A percentile compares a stretch with the other conserved stretches of the same genome.
These are phyloP conservation scores for Episyrphus balteatus DNA, from an alignment of 1,140 invertebrate genomes.

Conservation along the genomic window DNA sequence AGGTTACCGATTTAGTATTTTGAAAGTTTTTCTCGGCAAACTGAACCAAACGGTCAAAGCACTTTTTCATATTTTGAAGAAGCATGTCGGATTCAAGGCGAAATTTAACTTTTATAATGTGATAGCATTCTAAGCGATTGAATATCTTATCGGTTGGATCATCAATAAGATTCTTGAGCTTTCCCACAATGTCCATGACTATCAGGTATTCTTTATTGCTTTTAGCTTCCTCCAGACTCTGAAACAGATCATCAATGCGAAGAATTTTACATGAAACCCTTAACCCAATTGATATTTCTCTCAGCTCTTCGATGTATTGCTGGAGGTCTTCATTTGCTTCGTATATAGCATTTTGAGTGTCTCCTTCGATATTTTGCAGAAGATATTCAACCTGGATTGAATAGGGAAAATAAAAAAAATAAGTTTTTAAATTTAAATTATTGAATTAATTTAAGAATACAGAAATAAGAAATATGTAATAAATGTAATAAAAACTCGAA, in stretches of 20 bases:
- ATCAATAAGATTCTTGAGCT: conserved; percentile 20
- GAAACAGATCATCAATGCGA: conserved; percentile 28
- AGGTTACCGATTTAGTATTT: conserved; percentile 24
- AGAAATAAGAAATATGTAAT: background rate
- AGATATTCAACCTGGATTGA: conserved; percentile 15
- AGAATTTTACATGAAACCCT: conserved; percentile 21
- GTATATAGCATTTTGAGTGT: conserved; percentile 13
- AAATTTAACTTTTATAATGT: conserved; percentile 28
- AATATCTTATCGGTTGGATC: conserved; percentile 22
- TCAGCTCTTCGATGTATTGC: conserved; percentile 13
- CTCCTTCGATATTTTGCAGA: conserved; percentile 14
- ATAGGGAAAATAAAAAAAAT: too few relatives aligned
- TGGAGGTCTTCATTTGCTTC: conserved; percentile 19
- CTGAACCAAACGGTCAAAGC: conserved; percentile 27
- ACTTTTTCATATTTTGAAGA: conserved; percentile 25
- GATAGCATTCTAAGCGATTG: conserved; percentile 22
- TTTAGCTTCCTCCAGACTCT: conserved; percentile 27
- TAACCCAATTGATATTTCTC: conserved; percentile 21
- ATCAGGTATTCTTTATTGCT: conserved; percentile 21
- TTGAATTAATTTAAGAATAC: background rate
- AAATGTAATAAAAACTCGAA: too few relatives aligned
- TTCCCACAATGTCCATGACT: conserved; percentile 20
- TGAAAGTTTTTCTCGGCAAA: conserved; percentile 28
- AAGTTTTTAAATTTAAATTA: background rate
- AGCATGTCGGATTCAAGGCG: conserved; percentile 24